A percentile compares a stretch with the other conserved stretches of the same genome.
Evolutionary conservation across 2,797 vertebrate genomes (phyloP).

Genomic region (Cichlasoma orientale): DNA sequence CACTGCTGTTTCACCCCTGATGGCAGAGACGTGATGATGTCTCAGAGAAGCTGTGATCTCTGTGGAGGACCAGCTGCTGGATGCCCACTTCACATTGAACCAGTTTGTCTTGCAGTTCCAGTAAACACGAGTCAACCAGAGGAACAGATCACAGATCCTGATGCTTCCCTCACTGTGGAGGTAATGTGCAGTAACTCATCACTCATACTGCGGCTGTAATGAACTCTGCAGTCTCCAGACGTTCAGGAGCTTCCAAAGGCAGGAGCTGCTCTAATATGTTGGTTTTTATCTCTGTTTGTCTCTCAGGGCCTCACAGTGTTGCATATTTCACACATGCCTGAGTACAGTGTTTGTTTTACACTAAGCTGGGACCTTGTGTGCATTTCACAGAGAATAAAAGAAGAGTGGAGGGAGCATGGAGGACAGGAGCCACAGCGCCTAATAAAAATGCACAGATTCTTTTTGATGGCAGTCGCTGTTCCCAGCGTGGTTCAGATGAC

Average conservation of each 20-base stretch:
- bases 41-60: neutral
- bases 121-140: neutral
- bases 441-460: constrained; percentile 14
- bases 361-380: neutral
- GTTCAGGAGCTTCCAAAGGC: neutral
- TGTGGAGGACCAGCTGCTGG: neutral
- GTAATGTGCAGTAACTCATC: neutral
- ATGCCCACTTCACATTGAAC: neutral
- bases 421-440: neutral
- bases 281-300: neutral
- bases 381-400: neutral
- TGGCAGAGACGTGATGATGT: neutral
- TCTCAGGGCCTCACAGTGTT: neutral
- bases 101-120: neutral
- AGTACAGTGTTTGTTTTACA: constrained; percentile 1
- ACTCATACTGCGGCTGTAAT: neutral
- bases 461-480: neutral
- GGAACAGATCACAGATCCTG: neutral
- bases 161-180: neutral
- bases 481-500: neutral
- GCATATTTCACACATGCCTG: neutral
- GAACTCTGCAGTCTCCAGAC: neutral
- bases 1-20: neutral
- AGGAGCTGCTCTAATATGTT: neutral
- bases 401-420: neutral